Evolutionary conservation across 2,888 invertebrate genomes (phyloP), one percentile per base, ranked within the genome.

Genomic region (Erpobdella octoculata): DNA sequence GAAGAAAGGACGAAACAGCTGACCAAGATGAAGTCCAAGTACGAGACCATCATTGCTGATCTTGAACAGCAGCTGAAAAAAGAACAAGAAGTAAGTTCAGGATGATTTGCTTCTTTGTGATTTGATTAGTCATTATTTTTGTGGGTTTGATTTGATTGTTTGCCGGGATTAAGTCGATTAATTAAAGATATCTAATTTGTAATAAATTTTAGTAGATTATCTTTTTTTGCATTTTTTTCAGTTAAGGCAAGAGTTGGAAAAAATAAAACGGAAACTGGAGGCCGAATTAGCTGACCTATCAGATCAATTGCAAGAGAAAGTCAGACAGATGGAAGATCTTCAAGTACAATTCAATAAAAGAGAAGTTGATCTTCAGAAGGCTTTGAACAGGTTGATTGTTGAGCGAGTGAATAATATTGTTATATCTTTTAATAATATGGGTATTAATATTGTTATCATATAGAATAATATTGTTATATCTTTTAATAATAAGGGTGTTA

Each of bases 31-130:
- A 96, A 96, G 83, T 88, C 91, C 31, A 98, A 96, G 81, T 94
- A 96, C 80, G 97, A 97, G 85, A 89, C 92, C 0, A 91, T 92
- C 25, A 93, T 96, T 74, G 90, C 91, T 0, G 96, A 98, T 82
- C 85, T 97, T 0, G 97, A 98, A 80, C 97, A 96, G 83, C 88
- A 85, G 78, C 85, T 96, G 58, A 87, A 93, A 69, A 95, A 94
- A 85, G 95, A 98, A 84, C 93, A 94, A 80, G 84, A 82, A 77
- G 80, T 81, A 65, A 46, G 62, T 48, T 1, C 6, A 46, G 2
- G 46, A 46, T 46, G 5, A 21, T 46, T 18, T n/a, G 18, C 18
- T 3, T 46, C 3, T 1, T 46, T 18, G 5, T 46, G 46, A 46
- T 46, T 18, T 3, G 18, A 21, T 3, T 53, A 28, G 53, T 53